Conservation (phyloP, 2,113 vertebrate genomes). For the Columba livia region DNA sequence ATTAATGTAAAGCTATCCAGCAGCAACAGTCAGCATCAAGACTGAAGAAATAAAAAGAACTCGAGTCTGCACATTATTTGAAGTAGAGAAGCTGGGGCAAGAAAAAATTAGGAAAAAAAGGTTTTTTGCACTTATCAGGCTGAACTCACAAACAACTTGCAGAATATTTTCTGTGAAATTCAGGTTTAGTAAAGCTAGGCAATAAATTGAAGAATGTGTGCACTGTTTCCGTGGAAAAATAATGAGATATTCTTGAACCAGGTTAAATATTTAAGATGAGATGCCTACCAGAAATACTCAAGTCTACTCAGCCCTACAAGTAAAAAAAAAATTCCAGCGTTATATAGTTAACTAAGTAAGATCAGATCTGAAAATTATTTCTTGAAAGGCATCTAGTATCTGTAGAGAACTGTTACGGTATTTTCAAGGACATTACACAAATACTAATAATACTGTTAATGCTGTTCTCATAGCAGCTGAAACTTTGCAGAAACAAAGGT, state of each 20-base stretch:
- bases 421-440: constrained; percentile 27
- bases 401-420: constrained; percentile 9
- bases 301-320: constrained; percentile 20
- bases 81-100: background rate
- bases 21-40: background rate
- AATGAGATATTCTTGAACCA: constrained; percentile 52
- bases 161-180: background rate
- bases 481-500: constrained; percentile 19
- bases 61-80: background rate
- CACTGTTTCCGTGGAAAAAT: background rate
- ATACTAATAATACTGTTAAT: background rate
- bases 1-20: background rate
- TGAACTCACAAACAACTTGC: background rate
- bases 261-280: constrained; percentile 67
- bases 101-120: background rate
- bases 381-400: constrained; percentile 51
- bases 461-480: constrained; percentile 17
- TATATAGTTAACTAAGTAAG: constrained; percentile 36
- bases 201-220: background rate
- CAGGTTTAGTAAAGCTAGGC: background rate
- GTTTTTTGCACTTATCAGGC: background rate
- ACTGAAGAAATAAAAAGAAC: background rate
- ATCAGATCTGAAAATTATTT: constrained; percentile 51
- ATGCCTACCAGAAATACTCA: constrained; percentile 52
- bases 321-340: constrained; percentile 58